Conservation (phyloP, 2,888 invertebrate genomes). For the Caenorhabditis macrosperma region DNA sequence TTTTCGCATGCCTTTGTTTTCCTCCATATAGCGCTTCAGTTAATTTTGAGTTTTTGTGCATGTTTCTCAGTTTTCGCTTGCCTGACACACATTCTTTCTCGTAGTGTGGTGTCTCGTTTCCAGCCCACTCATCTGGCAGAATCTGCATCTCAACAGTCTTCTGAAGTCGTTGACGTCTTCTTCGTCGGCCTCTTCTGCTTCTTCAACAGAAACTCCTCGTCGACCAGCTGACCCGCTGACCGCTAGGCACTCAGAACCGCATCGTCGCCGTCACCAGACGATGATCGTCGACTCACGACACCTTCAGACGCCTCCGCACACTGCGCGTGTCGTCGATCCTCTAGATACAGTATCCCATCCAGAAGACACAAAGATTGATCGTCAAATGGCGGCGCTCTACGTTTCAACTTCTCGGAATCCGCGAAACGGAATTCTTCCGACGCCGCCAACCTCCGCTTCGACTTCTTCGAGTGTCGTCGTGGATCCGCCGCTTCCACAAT, state of each 20-base stretch:
- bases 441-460: slow-evolving; percentile 40
- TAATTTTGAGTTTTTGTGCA: neutral
- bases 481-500: slow-evolving; percentile 13
- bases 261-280: slow-evolving; percentile 44
- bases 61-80: neutral
- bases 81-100: too few relatives aligned
- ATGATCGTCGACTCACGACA: slow-evolving; percentile 45
- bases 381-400: slow-evolving; percentile 49
- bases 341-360: slow-evolving; percentile 19
- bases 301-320: slow-evolving; percentile 21
- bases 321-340: neutral
- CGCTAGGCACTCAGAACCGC: slow-evolving; percentile 22
- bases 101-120: slow-evolving; percentile 42
- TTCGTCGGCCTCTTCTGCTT: slow-evolving; percentile 5
- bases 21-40: too few relatives aligned
- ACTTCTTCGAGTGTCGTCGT: slow-evolving; percentile 40
- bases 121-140: slow-evolving; percentile 55
- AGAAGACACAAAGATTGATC: slow-evolving; percentile 35
- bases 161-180: slow-evolving; percentile 40
- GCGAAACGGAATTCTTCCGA: slow-evolving; percentile 7
- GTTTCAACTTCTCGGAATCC: slow-evolving; percentile 9
- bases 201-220: slow-evolving; percentile 15
- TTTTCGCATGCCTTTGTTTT: too few relatives aligned
- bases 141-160: slow-evolving; percentile 41
- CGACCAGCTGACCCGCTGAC: neutral